These are phyloP conservation scores for Heliocidaris tuberculata DNA, from an alignment of 35 echinoderm and acorn worm species.

Conservation along the genomic window DNA sequence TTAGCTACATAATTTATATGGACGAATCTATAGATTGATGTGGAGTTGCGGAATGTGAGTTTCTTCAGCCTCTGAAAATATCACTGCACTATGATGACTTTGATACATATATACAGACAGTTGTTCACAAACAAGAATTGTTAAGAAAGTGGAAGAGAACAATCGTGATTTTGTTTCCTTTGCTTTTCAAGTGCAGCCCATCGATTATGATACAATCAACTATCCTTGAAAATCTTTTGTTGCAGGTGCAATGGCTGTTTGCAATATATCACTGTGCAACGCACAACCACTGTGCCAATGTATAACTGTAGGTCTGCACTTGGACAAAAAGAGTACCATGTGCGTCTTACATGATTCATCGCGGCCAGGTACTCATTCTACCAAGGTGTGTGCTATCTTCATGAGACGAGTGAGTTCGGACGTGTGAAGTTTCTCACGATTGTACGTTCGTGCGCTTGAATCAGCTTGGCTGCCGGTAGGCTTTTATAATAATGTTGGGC, in stretches of 20 bases:
- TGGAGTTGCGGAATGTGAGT: too few relatives aligned
- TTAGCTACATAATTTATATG: too few relatives aligned
- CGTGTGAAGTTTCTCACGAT: background rate
- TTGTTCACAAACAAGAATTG: background rate
- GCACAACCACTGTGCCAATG: background rate
- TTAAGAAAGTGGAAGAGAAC: background rate
- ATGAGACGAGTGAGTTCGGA: background rate
- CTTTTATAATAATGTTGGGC: background rate
- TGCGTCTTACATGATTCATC: background rate
- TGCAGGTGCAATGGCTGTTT: background rate
- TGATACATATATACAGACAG: too few relatives aligned
- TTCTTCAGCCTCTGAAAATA: too few relatives aligned
- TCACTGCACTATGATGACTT: too few relatives aligned
- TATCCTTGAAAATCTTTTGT: background rate
- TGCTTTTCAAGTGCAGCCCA: background rate
- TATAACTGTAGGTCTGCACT: background rate
- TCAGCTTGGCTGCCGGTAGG: too few relatives aligned
- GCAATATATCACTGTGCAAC: background rate
- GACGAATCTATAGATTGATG: too few relatives aligned
- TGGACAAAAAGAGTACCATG: background rate
- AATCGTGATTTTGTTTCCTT: background rate
- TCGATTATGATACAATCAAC: background rate
- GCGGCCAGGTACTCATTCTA: background rate
- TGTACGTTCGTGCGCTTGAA: too few relatives aligned
- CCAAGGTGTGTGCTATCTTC: conserved; percentile 3